A percentile compares a stretch with the other conserved stretches of the same genome.
phyloP scores from a whole-genome alignment of 92 coral and sea anemone species.

The Zoanthus solanderi region DNA sequence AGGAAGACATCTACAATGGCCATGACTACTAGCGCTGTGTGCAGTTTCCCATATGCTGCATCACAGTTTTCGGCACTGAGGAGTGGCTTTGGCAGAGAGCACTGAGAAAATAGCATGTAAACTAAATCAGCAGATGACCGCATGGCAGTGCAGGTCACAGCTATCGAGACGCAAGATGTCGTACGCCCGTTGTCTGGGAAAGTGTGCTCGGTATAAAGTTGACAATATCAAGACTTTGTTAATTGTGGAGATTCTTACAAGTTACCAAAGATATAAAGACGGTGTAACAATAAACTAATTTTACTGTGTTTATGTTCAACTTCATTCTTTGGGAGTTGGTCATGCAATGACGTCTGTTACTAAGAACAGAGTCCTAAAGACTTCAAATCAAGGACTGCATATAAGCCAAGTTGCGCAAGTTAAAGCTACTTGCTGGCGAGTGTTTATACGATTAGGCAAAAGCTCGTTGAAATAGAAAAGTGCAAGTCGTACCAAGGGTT shows the following conservation, averaged over 20 bases:
- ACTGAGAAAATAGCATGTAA: not conserved
- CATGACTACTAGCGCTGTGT: constrained; percentile 71
- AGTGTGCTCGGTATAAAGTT: not conserved
- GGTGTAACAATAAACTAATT: not conserved
- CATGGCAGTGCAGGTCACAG: not conserved
- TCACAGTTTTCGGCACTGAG: not conserved
- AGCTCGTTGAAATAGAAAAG: not conserved
- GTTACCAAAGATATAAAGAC: not conserved
- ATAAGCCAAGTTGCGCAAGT: not conserved
- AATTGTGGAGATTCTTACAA: not conserved
- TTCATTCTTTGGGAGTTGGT: not conserved
- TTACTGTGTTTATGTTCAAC: not conserved
- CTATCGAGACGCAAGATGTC: not conserved
- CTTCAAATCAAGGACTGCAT: not conserved
- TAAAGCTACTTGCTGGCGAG: not conserved
- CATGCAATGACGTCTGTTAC: not conserved
- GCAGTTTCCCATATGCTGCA: too few relatives aligned
- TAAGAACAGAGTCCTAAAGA: not conserved
- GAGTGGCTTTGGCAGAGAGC: not conserved
- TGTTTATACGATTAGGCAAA: not conserved
- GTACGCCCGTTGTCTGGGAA: not conserved
- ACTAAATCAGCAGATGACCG: not conserved
- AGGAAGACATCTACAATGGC: constrained; percentile 94
- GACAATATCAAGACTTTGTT: not conserved
- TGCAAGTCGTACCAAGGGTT: not conserved